These are phyloP conservation scores for Bergia sp. DNA, from an alignment of 92 coral and sea anemone species.

Conservation along the genomic window DNA sequence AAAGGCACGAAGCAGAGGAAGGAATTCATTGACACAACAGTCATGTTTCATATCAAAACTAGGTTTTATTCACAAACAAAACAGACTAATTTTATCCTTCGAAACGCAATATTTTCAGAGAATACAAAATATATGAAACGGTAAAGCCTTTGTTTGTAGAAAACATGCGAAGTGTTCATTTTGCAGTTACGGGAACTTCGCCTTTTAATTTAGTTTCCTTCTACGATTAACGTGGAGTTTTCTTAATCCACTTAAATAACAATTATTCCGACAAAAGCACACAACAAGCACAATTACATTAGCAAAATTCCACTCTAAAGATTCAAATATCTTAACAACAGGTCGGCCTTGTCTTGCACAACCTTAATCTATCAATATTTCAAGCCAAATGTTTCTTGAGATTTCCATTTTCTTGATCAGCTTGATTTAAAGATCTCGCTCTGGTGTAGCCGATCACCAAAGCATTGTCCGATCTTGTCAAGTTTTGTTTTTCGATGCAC, in stretches of 20 bases:
- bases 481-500: conserved; percentile 38
- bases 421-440: conserved; percentile 22
- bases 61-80: conserved; percentile 33
- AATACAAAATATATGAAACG: conserved; percentile 38
- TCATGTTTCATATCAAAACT: conserved; percentile 38
- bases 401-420: background rate
- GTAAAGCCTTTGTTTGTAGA: conserved; percentile 16
- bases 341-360: background rate
- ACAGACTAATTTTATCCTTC: conserved; percentile 21
- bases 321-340: conserved; percentile 10
- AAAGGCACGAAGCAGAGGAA: too few species aligned
- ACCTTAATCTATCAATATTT: background rate
- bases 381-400: conserved; percentile 10
- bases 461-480: conserved; percentile 44
- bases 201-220: background rate
- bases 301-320: conserved; percentile 44
- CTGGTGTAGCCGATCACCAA: conserved; percentile 46
- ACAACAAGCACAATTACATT: background rate
- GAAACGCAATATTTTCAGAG: conserved; percentile 22
- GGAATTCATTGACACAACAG: too few species aligned
- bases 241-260: conserved; percentile 25
- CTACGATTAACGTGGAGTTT: conserved; percentile 9
- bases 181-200: background rate
- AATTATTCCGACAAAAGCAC: background rate
- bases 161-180: conserved; percentile 23